phyloP scores from a whole-genome alignment of 2,797 vertebrate species.

The Anguilla pacifica region DNA sequence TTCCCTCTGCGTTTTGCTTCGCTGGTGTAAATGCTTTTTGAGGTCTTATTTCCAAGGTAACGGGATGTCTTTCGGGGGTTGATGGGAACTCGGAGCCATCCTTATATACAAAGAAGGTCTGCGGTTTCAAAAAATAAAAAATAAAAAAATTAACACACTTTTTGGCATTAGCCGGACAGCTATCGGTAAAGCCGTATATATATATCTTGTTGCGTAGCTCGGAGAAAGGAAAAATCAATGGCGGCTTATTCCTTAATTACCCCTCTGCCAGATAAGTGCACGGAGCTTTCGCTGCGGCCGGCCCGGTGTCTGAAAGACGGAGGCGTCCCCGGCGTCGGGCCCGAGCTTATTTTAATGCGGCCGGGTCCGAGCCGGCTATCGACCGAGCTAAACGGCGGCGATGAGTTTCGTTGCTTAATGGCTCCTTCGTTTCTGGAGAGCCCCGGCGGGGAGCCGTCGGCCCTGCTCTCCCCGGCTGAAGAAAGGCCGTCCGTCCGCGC shows the following conservation, averaged over 20 bases:
- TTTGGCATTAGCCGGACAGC: background rate
- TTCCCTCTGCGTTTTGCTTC: background rate
- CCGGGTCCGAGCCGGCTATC: background rate
- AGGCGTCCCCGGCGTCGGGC: background rate
- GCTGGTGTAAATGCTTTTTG: too few species aligned
- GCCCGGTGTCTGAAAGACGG: background rate
- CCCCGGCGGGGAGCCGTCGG: background rate
- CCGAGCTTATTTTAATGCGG: background rate
- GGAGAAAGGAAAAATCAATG: conserved; percentile 20
- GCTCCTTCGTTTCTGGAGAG: background rate
- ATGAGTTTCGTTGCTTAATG: conserved; percentile 10
- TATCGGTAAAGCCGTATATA: background rate
- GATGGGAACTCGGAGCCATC: too few species aligned
- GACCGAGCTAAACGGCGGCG: background rate
- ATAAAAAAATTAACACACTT: too few species aligned
- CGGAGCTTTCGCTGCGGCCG: background rate
- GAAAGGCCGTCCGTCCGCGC: background rate
- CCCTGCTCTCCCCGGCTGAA: background rate
- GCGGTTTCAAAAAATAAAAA: background rate
- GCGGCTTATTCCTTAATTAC: conserved; percentile 16
- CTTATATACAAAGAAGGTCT: background rate
- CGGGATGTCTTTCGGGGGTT: background rate
- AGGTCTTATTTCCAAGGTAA: background rate
- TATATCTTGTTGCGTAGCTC: background rate
- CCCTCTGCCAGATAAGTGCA: background rate